Conservation (phyloP, 2,797 vertebrate genomes). For the Sebastolobus alascanus region DNA sequence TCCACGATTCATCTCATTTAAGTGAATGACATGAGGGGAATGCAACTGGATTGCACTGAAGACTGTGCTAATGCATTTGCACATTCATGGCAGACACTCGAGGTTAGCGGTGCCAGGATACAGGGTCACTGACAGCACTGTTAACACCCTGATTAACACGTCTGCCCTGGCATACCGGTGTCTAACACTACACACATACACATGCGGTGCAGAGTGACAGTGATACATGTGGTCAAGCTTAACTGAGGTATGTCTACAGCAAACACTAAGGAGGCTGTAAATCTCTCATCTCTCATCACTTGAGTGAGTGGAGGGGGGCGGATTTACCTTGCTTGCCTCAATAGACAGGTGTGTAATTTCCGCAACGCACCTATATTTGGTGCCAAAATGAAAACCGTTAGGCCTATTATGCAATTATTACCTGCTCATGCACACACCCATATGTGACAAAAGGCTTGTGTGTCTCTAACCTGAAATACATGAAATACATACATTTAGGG, state of each 20-base stretch:
- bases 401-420: neutral
- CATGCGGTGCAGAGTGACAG: conserved; percentile 6
- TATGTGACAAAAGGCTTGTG: neutral
- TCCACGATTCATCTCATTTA: conserved; percentile 3
- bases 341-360: conserved; percentile 22
- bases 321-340: neutral
- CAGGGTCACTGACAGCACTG: conserved; percentile 61
- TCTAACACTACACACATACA: conserved; percentile 46
- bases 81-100: conserved; percentile 26
- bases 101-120: conserved; percentile 22
- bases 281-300: conserved; percentile 60
- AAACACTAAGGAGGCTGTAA: conserved; percentile 43
- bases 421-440: neutral
- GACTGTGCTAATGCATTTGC: conserved; percentile 12
- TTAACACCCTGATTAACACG: conserved; percentile 57
- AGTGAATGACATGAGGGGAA: neutral
- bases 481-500: too few relatives aligned
- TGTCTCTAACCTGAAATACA: neutral
- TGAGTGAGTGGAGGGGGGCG: neutral
- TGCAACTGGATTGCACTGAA: neutral
- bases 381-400: neutral
- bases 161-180: conserved; percentile 32
- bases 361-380: neutral
- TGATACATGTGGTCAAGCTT: conserved; percentile 27
- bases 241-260: conserved; percentile 54